These are phyloP conservation scores for Tetranychus cinnabarinus DNA, from an alignment of 1,140 invertebrate species.

Conservation along the genomic window DNA sequence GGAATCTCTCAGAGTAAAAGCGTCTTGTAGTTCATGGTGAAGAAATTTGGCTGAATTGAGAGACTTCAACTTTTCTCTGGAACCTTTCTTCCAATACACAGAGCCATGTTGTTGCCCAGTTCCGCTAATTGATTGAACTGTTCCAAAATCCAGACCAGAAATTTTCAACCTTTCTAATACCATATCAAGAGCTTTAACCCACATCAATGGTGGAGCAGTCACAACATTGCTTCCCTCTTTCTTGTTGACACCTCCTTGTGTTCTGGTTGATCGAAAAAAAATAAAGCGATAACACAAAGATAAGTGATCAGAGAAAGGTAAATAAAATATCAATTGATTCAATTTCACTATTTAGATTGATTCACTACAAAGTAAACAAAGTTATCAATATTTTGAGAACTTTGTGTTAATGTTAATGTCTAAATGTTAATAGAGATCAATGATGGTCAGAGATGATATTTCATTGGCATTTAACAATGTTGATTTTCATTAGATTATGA, in stretches of 20 bases:
- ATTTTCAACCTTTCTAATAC: conserved; percentile 53
- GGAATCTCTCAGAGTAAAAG: conserved; percentile 51
- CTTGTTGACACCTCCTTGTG: conserved; percentile 48
- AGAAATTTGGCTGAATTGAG: conserved; percentile 49
- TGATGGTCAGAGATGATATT: too few relatives aligned
- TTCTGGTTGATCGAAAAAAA: conserved; percentile 25
- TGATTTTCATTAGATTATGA: too few relatives aligned
- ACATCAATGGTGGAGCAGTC: conserved; percentile 62
- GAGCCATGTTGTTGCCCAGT: conserved; percentile 86
- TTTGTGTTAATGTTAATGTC: background rate
- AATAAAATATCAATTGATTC: background rate
- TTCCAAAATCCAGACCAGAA: conserved; percentile 50
- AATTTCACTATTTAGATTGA: background rate
- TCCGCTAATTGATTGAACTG: conserved; percentile 58
- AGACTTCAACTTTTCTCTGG: conserved; percentile 33
- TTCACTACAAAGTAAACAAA: background rate
- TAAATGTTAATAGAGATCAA: background rate
- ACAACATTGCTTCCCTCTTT: conserved; percentile 34
- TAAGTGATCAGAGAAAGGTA: background rate
- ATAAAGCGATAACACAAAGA: background rate
- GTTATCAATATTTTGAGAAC: background rate
- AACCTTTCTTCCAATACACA: conserved; percentile 67
- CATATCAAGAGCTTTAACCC: conserved; percentile 82
- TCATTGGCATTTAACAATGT: too few relatives aligned
- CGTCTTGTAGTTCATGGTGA: conserved; percentile 43